Conservation (phyloP, 2,888 invertebrate species). For the Mactromeris polynyma region DNA sequence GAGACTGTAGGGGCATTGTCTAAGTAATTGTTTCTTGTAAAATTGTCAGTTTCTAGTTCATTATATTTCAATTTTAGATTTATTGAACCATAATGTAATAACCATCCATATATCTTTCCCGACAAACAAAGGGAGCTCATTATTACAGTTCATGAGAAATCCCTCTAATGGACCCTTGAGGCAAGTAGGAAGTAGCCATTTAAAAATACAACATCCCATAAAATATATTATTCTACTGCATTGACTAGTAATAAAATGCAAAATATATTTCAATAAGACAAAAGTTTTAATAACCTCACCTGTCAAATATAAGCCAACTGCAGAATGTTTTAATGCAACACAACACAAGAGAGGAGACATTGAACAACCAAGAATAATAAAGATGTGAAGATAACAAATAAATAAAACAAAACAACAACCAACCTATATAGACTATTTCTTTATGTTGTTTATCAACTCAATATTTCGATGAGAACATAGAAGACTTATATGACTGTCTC, state of each 20-base stretch:
- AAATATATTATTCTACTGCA: conserved; percentile 10
- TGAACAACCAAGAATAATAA: conserved; percentile 18
- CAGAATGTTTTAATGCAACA: conserved; percentile 2
- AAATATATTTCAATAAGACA: conserved; percentile 22
- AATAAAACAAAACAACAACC: conserved; percentile 22
- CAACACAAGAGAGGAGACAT: conserved; percentile 21
- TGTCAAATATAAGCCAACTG: conserved; percentile 25
- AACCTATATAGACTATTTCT: not conserved
- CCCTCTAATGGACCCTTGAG: not conserved
- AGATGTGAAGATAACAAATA: conserved; percentile 24
- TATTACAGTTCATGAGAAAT: conserved; percentile 25
- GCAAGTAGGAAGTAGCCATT: conserved; percentile 19
- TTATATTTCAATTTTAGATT: conserved; percentile 53
- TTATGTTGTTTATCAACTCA: not conserved
- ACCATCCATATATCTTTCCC: conserved; percentile 52
- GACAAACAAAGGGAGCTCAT: conserved; percentile 50
- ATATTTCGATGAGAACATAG: not conserved
- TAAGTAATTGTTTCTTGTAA: conserved; percentile 57
- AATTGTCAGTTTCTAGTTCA: conserved; percentile 43
- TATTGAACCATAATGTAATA: conserved; percentile 36
- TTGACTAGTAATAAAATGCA: conserved; percentile 24
- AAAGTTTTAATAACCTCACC: conserved; percentile 37
- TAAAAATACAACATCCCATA: conserved; percentile 30
- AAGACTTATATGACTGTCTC: not conserved
- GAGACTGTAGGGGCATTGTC: conserved; percentile 39